Percentiles rank a stretch among this genome's conserved stretches.
phyloP scores from a whole-genome alignment of 2,888 invertebrate species.

The Sphaerophoria taeniata region DNA sequence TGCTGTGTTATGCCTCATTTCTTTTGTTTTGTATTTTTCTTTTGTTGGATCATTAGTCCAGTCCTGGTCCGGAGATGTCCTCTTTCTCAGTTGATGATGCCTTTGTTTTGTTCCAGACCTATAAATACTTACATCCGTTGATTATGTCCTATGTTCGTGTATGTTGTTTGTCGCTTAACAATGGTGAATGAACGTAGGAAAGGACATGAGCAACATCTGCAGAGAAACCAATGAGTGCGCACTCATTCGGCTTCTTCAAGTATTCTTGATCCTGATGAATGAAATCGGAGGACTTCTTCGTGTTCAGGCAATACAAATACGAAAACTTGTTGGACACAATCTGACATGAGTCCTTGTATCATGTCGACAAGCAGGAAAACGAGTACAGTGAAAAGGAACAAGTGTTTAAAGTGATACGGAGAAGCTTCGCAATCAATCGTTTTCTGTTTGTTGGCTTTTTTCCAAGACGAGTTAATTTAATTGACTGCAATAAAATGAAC shows the following conservation, averaged over 20 bases:
- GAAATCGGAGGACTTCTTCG: constrained; percentile 1
- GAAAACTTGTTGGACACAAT: background rate
- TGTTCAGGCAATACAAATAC: background rate
- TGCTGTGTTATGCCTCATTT: constrained; percentile 3
- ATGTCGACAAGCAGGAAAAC: background rate
- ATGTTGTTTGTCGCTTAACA: too few relatives aligned
- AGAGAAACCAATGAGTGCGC: constrained; percentile 2
- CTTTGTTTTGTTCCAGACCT: background rate
- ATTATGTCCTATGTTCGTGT: background rate
- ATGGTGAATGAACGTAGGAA: too few relatives aligned
- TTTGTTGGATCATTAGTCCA: constrained; percentile 17
- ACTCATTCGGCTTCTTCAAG: constrained; percentile 23
- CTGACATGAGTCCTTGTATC: constrained; percentile 9
- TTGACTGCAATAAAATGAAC: constrained; percentile 6
- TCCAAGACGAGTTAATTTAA: constrained; percentile 15
- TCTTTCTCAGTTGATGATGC: constrained; percentile 10
- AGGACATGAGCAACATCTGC: background rate
- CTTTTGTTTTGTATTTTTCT: constrained; percentile 4
- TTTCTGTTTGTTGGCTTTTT: background rate
- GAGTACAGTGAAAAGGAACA: background rate
- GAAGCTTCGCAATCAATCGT: background rate
- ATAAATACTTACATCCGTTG: constrained; percentile 14
- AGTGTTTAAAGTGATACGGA: constrained; percentile 18
- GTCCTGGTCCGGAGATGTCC: background rate
- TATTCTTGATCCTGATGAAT: background rate